phyloP scores from a whole-genome alignment of 2,113 vertebrate genomes.

The Cynocephalus volans region DNA sequence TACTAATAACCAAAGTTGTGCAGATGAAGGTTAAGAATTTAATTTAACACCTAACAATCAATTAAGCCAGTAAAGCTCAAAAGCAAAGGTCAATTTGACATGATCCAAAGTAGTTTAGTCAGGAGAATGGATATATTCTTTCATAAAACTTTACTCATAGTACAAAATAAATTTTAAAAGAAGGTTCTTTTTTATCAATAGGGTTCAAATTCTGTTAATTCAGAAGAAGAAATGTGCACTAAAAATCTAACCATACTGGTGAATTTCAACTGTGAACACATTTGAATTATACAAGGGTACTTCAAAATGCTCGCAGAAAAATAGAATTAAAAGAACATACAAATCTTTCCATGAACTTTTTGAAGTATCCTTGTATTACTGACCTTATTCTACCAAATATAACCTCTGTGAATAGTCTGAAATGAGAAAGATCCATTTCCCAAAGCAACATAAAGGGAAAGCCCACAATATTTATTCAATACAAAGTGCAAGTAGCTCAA shows the following conservation, averaged over 20 bases:
- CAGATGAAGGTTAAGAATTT: conserved; percentile 27
- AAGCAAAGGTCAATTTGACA: not conserved
- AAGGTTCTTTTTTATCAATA: not conserved
- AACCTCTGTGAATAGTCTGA: not conserved
- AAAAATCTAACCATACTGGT: not conserved
- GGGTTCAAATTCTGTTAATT: conserved; percentile 49
- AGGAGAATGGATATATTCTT: not conserved
- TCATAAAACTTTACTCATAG: not conserved
- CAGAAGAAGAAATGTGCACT: conserved; percentile 7
- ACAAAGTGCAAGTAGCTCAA: not conserved
- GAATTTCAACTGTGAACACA: conserved; percentile 28
- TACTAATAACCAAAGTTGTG: not conserved
- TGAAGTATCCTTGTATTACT: not conserved
- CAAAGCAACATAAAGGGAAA: not conserved
- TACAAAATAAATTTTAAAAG: conserved; percentile 26
- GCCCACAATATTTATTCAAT: not conserved
- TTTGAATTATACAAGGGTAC: not conserved
- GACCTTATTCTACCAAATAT: conserved; percentile 6
- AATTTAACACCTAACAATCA: not conserved
- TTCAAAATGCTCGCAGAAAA: too few species aligned
- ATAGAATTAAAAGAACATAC: too few species aligned
- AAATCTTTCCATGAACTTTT: too few species aligned
- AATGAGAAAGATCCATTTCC: conserved; percentile 6
- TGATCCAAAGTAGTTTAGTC: conserved; percentile 1
- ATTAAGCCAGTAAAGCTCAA: conserved; percentile 2